Percentiles rank a stretch among this genome's conserved stretches.
phyloP scores from a whole-genome alignment of 2,113 vertebrate genomes.

The Nesogale talazaci region DNA sequence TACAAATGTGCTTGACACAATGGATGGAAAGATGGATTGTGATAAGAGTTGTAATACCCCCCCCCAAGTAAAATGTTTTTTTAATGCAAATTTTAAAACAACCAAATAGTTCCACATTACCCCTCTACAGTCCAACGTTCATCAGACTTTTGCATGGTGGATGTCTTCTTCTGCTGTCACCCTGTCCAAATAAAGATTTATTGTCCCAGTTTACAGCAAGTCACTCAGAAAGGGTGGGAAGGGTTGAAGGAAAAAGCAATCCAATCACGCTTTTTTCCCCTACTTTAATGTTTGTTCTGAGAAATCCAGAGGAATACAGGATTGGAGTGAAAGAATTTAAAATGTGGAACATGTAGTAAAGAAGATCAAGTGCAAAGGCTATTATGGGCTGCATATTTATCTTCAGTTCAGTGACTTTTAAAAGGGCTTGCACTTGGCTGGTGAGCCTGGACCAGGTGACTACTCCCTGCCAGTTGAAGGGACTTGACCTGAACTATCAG shows the following conservation, averaged over 20 bases:
- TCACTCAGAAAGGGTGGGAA: constrained; percentile 74
- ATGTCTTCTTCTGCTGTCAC: constrained; percentile 80
- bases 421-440: constrained; percentile 54
- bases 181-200: constrained; percentile 77
- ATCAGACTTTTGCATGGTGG: constrained; percentile 69
- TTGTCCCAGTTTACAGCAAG: constrained; percentile 75
- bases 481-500: constrained; percentile 69
- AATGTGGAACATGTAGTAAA: constrained; percentile 75
- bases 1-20: no score
- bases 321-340: constrained; percentile 76
- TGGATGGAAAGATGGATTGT: no score
- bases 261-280: background rate
- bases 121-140: constrained; percentile 73
- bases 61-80: background rate
- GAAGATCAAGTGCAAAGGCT: constrained; percentile 65
- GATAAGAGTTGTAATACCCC: no score
- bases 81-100: constrained; percentile 82
- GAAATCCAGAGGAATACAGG: constrained; percentile 74
- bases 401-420: constrained; percentile 75
- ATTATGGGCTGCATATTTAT: constrained; percentile 73
- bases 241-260: constrained; percentile 42
- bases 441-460: constrained; percentile 48
- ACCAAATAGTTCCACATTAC: constrained; percentile 70
- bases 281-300: constrained; percentile 73
- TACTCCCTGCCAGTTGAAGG: constrained; percentile 51